Percentiles rank a stretch among this genome's conserved stretches.
Conservation (phyloP, 2,888 invertebrate genomes). For the Camponotus fellah region DNA sequence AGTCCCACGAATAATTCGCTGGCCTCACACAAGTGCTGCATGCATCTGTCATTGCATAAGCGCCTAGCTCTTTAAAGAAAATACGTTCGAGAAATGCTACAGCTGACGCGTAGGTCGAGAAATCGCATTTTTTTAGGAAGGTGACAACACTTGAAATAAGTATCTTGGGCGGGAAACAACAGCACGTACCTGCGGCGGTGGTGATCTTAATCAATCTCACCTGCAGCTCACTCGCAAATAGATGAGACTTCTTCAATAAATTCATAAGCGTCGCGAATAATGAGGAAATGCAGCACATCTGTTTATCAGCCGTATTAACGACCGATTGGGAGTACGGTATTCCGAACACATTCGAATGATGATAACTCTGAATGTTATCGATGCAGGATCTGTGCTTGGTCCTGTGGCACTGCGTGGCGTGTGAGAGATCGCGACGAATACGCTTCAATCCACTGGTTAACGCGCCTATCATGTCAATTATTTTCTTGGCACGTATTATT, state of each 20-base stretch:
- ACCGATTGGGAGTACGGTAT: slow-evolving; percentile 85
- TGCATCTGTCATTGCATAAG: slow-evolving; percentile 81
- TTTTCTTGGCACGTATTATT: slow-evolving; percentile 86
- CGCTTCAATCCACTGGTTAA: slow-evolving; percentile 88
- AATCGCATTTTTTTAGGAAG: slow-evolving; percentile 84
- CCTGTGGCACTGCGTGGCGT: slow-evolving; percentile 87
- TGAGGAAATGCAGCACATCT: slow-evolving; percentile 88
- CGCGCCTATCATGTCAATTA: slow-evolving; percentile 88
- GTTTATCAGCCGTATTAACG: slow-evolving; percentile 80
- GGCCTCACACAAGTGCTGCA: slow-evolving; percentile 83
- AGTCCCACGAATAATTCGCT: slow-evolving; percentile 87
- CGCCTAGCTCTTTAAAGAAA: slow-evolving; percentile 88
- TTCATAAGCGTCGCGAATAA: slow-evolving; percentile 87
- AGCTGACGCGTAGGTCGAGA: slow-evolving; percentile 81
- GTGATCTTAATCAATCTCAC: slow-evolving; percentile 87
- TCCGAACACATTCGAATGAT: slow-evolving; percentile 89
- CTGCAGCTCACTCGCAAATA: slow-evolving; percentile 85
- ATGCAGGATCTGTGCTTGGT: slow-evolving; percentile 87
- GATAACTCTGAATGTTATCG: slow-evolving; percentile 86
- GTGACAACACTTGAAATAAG: slow-evolving; percentile 87
- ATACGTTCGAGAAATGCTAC: slow-evolving; percentile 88
- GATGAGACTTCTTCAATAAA: slow-evolving; percentile 86
- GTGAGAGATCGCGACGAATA: slow-evolving; percentile 88
- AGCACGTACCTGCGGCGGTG: slow-evolving; percentile 88
- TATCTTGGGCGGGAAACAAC: slow-evolving; percentile 88